Base-by-base conservation (phyloP, 2,113 vertebrate species). In the Amia ocellicauda region DNA sequence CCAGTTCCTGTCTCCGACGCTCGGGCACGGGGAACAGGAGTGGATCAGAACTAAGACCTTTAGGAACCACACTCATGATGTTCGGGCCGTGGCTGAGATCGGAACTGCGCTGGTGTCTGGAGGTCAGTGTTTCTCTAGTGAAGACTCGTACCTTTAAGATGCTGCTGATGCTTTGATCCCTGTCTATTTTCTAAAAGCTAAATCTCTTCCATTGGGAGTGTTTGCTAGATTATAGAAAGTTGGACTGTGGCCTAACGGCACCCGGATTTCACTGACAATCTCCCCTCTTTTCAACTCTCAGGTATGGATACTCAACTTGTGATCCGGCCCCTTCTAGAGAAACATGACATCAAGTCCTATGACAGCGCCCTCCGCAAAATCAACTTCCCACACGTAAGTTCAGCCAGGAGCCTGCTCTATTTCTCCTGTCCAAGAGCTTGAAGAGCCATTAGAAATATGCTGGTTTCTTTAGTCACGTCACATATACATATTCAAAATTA, bases 11-110 rank as follows among this genome's bases (percentile, higher is more conserved):
- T 77, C 89, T 0, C 49, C 88, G 62, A 80, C 74, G 50, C 54
- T 85, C 58, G 86, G 62, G 11, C 80, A 86, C 66, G 69, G 64
- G 4, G 87, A 92, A 42, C 86, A 81, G 42, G 88, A 89, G 64
- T 98, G 96, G 97, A 83, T 96, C 66, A 74, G 87, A 57, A 98
- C 96, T 0, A 92, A 92, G 60, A 94, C 93, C 0, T 97, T 98
- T 67, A 93, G 92, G 72, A 85, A 91, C 74, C 95, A 98, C 80
- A 91, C 91, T 0, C 97, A 98, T 0, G 97, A 98, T 0, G 94
- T 99, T 63, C 83, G 92, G 22, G 85, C 92, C 0, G 89, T 98
- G 61, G 88, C 74, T 0, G 93, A 96, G 79, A 93, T 91, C 9
- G 80, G 86, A 0, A 93, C 78, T 0, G 90, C 92, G 0, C 75